Conservation (phyloP, 92 coral and sea anemone species). For the Nematostella vectensis region DNA sequence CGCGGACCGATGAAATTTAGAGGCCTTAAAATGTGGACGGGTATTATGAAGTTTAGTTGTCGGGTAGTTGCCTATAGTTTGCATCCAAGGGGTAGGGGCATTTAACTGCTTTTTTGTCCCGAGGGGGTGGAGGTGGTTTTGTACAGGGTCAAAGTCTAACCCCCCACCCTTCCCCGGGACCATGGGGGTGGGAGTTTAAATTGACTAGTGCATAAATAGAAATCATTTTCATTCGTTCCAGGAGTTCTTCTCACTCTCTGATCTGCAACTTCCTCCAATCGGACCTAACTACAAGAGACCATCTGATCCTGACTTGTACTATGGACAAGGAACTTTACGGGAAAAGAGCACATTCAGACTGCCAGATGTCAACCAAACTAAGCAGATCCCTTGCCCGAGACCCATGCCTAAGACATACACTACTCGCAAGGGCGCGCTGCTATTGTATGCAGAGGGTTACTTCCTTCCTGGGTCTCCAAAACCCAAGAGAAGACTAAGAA, state of each 20-base stretch:
- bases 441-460: constrained; percentile 82
- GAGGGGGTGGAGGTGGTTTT: too few species aligned
- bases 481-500: constrained; percentile 64
- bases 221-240: constrained; percentile 5
- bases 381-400: background rate
- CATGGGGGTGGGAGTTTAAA: too few species aligned
- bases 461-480: constrained; percentile 87
- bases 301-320: constrained; percentile 2
- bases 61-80: too few species aligned
- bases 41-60: too few species aligned
- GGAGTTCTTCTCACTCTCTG: constrained; percentile 71
- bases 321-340: constrained; percentile 23
- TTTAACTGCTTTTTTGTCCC: too few species aligned
- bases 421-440: constrained; percentile 84
- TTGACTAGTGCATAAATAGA: too few species aligned
- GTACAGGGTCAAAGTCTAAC: too few species aligned
- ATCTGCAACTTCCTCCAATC: constrained; percentile 58
- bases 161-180: too few species aligned
- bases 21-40: too few species aligned
- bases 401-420: constrained; percentile 76
- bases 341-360: constrained; percentile 56
- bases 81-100: too few species aligned
- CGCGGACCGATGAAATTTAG: too few species aligned
- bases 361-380: constrained; percentile 39
- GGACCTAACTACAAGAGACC: constrained; percentile 13